phyloP scores from a whole-genome alignment of 1,140 invertebrate species.

The Brachionus koreanus region DNA sequence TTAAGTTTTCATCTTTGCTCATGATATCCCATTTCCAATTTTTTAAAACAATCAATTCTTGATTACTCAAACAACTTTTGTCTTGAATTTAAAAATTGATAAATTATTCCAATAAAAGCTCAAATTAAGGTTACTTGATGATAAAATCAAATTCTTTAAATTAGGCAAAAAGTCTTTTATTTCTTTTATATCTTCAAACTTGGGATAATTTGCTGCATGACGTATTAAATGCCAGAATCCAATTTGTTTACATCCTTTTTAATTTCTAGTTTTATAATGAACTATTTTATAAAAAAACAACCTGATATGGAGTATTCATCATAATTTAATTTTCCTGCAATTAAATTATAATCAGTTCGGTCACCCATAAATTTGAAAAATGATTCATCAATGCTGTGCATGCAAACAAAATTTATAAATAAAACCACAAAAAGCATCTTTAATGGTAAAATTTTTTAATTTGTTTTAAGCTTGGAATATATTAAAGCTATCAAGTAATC shows the following conservation, averaged over 20 bases:
- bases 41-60: not conserved
- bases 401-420: not conserved
- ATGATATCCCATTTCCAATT: not conserved
- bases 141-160: constrained; percentile 1
- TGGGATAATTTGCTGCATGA: not conserved
- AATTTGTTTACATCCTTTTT: constrained; percentile 24
- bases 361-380: not conserved
- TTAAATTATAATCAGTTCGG: constrained; percentile 26
- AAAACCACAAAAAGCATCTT: not conserved
- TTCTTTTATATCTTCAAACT: not conserved
- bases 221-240: constrained; percentile 36
- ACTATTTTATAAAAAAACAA: not conserved
- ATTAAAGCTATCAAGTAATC: not conserved
- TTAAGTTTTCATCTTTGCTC: not conserved
- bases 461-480: not conserved
- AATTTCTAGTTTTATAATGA: not conserved
- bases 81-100: not conserved
- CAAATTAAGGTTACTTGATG: not conserved
- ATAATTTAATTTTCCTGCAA: constrained; percentile 17
- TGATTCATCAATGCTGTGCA: not conserved
- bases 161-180: not conserved
- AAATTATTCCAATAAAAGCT: too few relatives aligned
- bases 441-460: not conserved
- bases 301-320: not conserved
- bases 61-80: not conserved